Evolutionary conservation across 2,888 invertebrate genomes (phyloP).

Genomic region (Machimus atricapillus): DNA sequence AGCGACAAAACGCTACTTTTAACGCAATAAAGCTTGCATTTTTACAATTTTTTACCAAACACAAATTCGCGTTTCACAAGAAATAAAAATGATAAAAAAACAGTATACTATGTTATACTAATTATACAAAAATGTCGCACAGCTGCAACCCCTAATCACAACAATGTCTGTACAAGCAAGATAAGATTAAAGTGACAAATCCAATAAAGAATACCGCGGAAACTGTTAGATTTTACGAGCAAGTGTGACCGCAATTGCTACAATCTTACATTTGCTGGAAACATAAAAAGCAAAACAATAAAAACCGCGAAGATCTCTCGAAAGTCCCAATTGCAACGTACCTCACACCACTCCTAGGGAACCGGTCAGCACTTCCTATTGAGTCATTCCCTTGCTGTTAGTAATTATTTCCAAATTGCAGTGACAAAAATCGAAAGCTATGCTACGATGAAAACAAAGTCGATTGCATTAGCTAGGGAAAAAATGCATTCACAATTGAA

Average conservation of each 20-base stretch:
- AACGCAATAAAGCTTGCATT: no score
- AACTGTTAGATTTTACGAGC: neutral
- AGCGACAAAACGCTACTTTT: no score
- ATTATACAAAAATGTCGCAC: neutral
- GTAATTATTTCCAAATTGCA: neutral
- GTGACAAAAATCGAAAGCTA: neutral
- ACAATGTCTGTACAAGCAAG: neutral
- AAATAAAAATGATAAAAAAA: neutral
- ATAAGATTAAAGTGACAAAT: neutral
- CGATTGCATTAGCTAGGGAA: neutral
- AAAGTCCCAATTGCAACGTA: neutral
- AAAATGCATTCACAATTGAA: neutral
- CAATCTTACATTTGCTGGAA: neutral
- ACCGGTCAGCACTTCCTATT: neutral
- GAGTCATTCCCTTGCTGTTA: neutral
- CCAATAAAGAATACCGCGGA: neutral
- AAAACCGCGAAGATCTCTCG: neutral
- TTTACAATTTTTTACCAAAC: neutral
- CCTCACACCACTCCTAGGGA: neutral
- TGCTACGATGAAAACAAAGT: neutral
- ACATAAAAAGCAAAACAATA: neutral
- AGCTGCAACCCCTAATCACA: neutral
- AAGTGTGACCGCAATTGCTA: neutral
- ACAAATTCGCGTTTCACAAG: neutral
- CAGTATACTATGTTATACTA: no score